phyloP scores from a whole-genome alignment of 2,113 vertebrate genomes.

The Onychorhynchus coronatus region DNA sequence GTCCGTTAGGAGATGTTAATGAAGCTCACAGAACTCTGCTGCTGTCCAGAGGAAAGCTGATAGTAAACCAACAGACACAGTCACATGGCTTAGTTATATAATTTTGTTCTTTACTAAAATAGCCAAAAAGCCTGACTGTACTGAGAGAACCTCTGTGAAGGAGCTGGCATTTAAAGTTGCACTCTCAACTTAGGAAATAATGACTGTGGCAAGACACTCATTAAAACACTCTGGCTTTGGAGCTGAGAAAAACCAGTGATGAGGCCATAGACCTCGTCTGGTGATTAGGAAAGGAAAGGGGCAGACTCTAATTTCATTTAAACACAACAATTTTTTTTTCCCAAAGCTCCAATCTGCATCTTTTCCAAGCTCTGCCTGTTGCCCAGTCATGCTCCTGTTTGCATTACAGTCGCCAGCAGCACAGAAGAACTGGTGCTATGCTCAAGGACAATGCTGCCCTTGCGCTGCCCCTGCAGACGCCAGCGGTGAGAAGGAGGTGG shows the following conservation, averaged over 20 bases:
- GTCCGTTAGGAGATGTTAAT: background rate
- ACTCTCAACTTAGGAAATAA: background rate
- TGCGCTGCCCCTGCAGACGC: background rate
- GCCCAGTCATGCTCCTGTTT: background rate
- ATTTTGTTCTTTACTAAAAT: background rate
- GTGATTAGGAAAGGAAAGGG: background rate
- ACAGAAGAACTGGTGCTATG: fast-evolving
- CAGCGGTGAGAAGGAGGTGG: background rate
- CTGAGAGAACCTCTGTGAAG: background rate
- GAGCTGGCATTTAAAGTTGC: background rate
- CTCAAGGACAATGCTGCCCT: background rate
- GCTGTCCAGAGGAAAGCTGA: background rate
- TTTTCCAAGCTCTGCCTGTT: background rate
- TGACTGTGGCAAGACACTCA: background rate
- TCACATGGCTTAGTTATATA: background rate
- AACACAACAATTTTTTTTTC: background rate
- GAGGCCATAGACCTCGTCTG: background rate
- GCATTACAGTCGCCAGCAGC: background rate
- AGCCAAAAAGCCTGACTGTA: background rate
- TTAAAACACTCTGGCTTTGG: background rate
- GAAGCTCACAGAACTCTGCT: background rate
- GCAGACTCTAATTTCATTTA: background rate
- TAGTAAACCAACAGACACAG: background rate
- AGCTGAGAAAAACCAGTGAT: background rate
- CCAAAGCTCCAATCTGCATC: background rate